phyloP scores from a whole-genome alignment of 1,140 invertebrate species.

The Meloidogyne hapla region DNA sequence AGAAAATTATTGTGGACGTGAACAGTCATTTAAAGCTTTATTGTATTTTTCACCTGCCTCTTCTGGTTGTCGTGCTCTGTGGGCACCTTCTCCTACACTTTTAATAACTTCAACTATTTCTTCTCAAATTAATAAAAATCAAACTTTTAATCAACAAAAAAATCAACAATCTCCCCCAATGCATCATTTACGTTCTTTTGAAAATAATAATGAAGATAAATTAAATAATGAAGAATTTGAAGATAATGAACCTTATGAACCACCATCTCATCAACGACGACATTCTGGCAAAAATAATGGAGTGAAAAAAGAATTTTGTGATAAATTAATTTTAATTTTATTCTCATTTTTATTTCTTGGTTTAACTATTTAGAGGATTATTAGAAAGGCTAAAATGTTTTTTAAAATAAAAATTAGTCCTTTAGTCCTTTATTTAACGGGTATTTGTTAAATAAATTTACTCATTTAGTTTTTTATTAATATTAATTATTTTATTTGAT shows the following conservation, averaged over 20 bases:
- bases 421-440: too few species aligned
- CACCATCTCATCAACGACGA: conserved; percentile 6
- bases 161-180: neutral
- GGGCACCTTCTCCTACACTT: neutral
- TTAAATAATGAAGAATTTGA: neutral
- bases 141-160: neutral
- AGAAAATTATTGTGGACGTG: conserved; percentile 53
- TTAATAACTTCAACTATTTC: neutral
- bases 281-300: conserved; percentile 5
- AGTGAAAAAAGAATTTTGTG: neutral
- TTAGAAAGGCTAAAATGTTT: neutral
- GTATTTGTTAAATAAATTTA: too few species aligned
- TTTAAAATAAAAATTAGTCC: too few species aligned
- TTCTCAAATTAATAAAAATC: neutral
- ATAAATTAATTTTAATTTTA: conserved; percentile 7
- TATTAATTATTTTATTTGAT: too few species aligned
- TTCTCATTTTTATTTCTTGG: neutral
- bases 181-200: neutral
- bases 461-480: too few species aligned
- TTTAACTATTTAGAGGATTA: neutral
- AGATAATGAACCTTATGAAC: conserved; percentile 5
- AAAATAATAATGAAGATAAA: neutral
- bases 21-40: conserved; percentile 52
- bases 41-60: conserved; percentile 50
- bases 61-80: conserved; percentile 14